Conservation (phyloP, 2,888 invertebrate species). For the Sinhomidia bicolor region DNA sequence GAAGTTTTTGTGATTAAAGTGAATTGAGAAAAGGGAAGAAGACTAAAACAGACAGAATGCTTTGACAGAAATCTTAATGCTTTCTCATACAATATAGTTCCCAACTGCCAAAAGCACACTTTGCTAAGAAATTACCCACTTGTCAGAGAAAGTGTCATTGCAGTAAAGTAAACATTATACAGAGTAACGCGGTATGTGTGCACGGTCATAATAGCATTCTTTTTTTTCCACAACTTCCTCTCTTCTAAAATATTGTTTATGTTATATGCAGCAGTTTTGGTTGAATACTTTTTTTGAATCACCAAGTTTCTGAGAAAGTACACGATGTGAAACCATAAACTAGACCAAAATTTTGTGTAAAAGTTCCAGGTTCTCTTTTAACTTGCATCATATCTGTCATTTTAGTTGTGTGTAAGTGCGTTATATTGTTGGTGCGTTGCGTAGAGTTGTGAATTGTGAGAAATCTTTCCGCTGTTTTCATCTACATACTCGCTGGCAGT, state of each 20-base stretch:
- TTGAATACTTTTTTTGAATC: conserved; percentile 1
- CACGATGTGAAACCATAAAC: conserved; percentile 17
- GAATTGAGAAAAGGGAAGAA: too few species aligned
- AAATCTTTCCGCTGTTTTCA: background rate
- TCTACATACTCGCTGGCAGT: background rate
- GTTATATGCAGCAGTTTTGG: background rate
- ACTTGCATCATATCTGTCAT: background rate
- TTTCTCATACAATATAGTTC: background rate
- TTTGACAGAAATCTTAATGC: background rate
- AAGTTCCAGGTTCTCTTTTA: conserved; percentile 12
- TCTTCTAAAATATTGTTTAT: conserved; percentile 4
- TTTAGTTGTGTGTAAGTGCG: background rate
- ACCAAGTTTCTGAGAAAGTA: background rate
- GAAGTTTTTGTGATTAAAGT: too few species aligned
- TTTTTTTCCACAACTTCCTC: conserved; percentile 37
- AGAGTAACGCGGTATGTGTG: conserved; percentile 31
- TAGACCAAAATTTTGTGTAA: conserved; percentile 23
- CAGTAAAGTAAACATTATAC: conserved; percentile 19
- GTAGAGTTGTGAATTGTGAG: conserved; percentile 18
- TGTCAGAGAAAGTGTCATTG: conserved; percentile 48
- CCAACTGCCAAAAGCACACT: conserved; percentile 52
- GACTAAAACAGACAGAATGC: too few species aligned
- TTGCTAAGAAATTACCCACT: conserved; percentile 46
- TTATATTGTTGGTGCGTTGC: conserved; percentile 53
- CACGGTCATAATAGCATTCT: background rate